Conservation (phyloP, 2,797 vertebrate species). For the Notolepis coatsorum region DNA sequence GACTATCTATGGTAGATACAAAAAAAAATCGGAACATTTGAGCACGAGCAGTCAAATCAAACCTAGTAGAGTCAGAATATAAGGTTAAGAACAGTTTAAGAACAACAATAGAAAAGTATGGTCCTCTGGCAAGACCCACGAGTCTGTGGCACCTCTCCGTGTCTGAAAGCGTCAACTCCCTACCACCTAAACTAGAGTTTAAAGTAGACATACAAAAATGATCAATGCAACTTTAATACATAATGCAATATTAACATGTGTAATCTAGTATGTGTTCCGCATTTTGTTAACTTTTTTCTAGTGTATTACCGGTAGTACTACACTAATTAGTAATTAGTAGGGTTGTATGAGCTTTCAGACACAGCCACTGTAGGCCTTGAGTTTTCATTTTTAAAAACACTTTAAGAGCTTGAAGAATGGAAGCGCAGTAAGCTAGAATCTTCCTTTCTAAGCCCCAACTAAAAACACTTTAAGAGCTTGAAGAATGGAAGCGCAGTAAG, state of each 20-base stretch:
- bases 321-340: too few relatives aligned
- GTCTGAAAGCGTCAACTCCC: too few relatives aligned
- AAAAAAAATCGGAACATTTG: conserved; percentile 82
- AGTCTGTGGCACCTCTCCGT: conserved; percentile 73
- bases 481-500: conserved; percentile 65
- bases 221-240: too few relatives aligned
- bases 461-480: conserved; percentile 51
- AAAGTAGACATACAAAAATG: too few relatives aligned
- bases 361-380: neutral
- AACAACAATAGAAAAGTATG: conserved; percentile 82
- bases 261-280: too few relatives aligned
- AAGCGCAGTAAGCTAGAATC: conserved; percentile 68
- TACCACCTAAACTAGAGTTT: too few relatives aligned
- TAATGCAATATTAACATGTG: too few relatives aligned
- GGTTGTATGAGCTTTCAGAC: too few relatives aligned
- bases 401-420: conserved; percentile 54
- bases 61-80: conserved; percentile 76
- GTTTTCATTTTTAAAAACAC: conserved; percentile 35
- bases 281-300: too few relatives aligned
- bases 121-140: conserved; percentile 83
- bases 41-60: conserved; percentile 67
- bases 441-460: conserved; percentile 67
- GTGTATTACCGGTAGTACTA: too few relatives aligned
- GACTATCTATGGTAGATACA: conserved; percentile 85
- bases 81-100: conserved; percentile 74